These are phyloP conservation scores for Meteorus colon DNA, from an alignment of 2,888 invertebrate species.

Conservation along the genomic window DNA sequence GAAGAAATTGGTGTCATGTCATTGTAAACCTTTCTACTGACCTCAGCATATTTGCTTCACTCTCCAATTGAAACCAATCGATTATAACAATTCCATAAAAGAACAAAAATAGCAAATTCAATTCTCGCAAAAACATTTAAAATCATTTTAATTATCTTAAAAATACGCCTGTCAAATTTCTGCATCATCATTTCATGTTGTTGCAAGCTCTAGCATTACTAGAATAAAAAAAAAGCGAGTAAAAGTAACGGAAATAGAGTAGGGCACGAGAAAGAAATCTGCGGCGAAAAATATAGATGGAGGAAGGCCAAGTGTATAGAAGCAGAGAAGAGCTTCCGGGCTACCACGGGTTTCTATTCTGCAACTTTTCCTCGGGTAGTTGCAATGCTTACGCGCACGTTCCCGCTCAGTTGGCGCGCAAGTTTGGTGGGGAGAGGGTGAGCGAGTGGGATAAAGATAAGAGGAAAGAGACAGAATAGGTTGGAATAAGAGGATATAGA, in stretches of 20 bases:
- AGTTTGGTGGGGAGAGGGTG: conserved; percentile 48
- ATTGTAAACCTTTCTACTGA: too few species aligned
- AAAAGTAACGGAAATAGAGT: conserved; percentile 6
- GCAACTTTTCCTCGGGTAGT: conserved; percentile 61
- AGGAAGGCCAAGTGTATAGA: conserved; percentile 59
- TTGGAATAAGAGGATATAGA: conserved; percentile 24
- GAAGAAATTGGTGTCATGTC: too few species aligned
- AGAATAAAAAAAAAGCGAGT: not conserved
- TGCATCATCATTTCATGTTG: not conserved
- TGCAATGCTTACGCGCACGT: conserved; percentile 60
- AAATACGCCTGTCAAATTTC: too few species aligned
- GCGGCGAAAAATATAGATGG: conserved; percentile 59
- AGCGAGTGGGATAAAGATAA: conserved; percentile 60
- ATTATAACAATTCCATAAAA: too few species aligned
- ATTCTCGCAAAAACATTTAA: too few species aligned
- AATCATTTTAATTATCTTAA: conserved; percentile 1
- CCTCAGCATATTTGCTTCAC: too few species aligned
- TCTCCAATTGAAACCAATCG: too few species aligned
- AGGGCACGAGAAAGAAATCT: conserved; percentile 46
- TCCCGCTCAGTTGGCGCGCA: conserved; percentile 48
- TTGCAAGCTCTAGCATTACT: conserved; percentile 13
- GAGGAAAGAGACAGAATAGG: conserved; percentile 39
- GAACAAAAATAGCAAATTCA: too few species aligned
- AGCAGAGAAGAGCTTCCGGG: conserved; percentile 54
- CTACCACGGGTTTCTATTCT: conserved; percentile 55